Conservation (phyloP, 2,888 invertebrate species). For the Campaea margaritaria region DNA sequence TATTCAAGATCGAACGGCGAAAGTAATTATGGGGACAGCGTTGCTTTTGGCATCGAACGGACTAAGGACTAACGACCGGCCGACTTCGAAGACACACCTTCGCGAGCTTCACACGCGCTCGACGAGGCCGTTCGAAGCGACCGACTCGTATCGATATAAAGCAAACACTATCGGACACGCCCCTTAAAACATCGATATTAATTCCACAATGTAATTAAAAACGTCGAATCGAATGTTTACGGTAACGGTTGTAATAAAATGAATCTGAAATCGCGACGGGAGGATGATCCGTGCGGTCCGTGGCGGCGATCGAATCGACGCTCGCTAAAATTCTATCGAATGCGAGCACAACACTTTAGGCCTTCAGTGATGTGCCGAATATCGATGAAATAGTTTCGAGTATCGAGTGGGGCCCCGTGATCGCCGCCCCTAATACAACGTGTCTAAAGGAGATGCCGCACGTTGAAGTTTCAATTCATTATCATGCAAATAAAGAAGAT, state of each 20-base stretch:
- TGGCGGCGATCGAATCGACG: conserved; percentile 73
- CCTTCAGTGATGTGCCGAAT: conserved; percentile 78
- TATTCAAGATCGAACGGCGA: conserved; percentile 64
- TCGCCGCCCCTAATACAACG: conserved; percentile 74
- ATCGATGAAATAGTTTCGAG: conserved; percentile 68
- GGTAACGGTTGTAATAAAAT: conserved; percentile 51
- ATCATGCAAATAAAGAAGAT: conserved; percentile 30
- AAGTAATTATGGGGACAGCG: conserved; percentile 71
- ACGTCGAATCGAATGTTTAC: conserved; percentile 64
- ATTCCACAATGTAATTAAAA: conserved; percentile 66
- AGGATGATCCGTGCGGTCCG: conserved; percentile 73
- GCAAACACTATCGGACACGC: conserved; percentile 81
- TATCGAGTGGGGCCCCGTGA: conserved; percentile 77
- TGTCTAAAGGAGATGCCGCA: conserved; percentile 52
- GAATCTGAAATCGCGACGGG: conserved; percentile 55
- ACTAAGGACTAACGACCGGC: conserved; percentile 69
- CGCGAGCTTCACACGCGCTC: conserved; percentile 40
- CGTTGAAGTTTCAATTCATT: conserved; percentile 59
- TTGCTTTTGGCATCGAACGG: conserved; percentile 74
- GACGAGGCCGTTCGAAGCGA: conserved; percentile 54
- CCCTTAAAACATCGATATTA: conserved; percentile 63
- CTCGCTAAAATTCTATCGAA: conserved; percentile 72
- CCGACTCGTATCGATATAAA: conserved; percentile 63
- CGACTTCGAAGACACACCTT: conserved; percentile 57
- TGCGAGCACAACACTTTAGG: conserved; percentile 79